Evolutionary conservation across 2,797 vertebrate genomes (phyloP).

Genomic region (Ambastaia sidthimunki): DNA sequence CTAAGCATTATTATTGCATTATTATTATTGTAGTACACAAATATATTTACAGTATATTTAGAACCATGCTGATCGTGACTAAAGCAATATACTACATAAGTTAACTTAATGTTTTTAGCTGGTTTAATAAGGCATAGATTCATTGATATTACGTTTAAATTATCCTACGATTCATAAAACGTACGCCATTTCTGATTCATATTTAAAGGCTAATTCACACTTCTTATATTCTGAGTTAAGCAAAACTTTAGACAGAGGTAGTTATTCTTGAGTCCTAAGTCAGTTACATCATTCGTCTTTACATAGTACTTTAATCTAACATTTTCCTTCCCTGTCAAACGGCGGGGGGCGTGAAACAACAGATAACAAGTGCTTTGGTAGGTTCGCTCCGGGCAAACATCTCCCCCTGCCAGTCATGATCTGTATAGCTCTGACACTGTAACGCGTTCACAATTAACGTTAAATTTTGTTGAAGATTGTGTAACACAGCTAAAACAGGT

Average conservation of each 20-base stretch:
- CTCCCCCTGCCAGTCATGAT: not conserved
- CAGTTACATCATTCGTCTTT: constrained; percentile 50
- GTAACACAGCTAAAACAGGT: not conserved
- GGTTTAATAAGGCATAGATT: not conserved
- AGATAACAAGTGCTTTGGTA: not conserved
- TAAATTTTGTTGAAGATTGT: constrained; percentile 2
- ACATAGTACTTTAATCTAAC: constrained; percentile 55
- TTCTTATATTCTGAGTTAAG: not conserved
- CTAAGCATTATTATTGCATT: not conserved
- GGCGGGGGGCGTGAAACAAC: not conserved
- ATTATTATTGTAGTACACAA: not conserved
- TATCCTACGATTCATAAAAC: not conserved
- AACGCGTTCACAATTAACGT: not conserved
- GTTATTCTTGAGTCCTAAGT: constrained; percentile 22
- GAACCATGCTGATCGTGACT: not conserved
- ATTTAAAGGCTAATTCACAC: too few relatives aligned
- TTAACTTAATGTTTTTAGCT: not conserved
- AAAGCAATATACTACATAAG: not conserved
- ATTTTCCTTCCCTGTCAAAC: constrained; percentile 1
- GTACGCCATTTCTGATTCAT: not conserved
- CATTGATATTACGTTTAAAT: not conserved
- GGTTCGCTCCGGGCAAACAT: not conserved
- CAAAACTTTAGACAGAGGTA: not conserved
- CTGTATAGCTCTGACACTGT: not conserved
- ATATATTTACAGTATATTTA: constrained; percentile 1